phyloP scores from a whole-genome alignment of 1,140 invertebrate genomes.

The Drosophila eugracilis region DNA sequence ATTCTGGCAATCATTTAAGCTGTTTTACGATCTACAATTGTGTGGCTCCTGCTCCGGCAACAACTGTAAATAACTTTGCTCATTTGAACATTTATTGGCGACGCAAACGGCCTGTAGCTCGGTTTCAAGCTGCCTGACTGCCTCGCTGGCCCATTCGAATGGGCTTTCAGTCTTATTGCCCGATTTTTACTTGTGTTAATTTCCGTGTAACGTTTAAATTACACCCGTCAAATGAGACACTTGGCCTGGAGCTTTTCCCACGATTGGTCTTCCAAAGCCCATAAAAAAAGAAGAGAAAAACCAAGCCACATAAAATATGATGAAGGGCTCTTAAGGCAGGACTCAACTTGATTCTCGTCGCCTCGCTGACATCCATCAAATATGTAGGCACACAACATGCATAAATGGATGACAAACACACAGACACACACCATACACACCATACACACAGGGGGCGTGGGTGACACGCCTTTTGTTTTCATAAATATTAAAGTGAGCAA shows the following conservation, averaged over 20 bases:
- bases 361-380: conserved; percentile 81
- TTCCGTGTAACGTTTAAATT: conserved; percentile 61
- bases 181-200: conserved; percentile 80
- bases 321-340: conserved; percentile 76
- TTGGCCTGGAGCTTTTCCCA: conserved; percentile 17
- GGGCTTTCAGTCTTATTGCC: conserved; percentile 55
- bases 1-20: conserved; percentile 60
- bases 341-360: too few relatives aligned
- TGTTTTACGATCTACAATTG: conserved; percentile 79
- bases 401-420: conserved; percentile 70
- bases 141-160: neutral
- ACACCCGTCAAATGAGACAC: conserved; percentile 19
- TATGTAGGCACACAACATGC: conserved; percentile 68
- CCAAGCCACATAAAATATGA: conserved; percentile 73
- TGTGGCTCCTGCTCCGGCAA: conserved; percentile 45
- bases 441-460: conserved; percentile 10
- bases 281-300: conserved; percentile 56
- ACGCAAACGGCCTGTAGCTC: conserved; percentile 76
- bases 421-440: conserved; percentile 9
- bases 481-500: conserved; percentile 78
- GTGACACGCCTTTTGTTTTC: conserved; percentile 67
- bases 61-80: conserved; percentile 80
- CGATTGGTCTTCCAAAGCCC: conserved; percentile 65
- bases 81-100: conserved; percentile 82
- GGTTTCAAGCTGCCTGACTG: conserved; percentile 16